phyloP scores from a whole-genome alignment of 2,113 vertebrate genomes.

The Ciconia boyciana region DNA sequence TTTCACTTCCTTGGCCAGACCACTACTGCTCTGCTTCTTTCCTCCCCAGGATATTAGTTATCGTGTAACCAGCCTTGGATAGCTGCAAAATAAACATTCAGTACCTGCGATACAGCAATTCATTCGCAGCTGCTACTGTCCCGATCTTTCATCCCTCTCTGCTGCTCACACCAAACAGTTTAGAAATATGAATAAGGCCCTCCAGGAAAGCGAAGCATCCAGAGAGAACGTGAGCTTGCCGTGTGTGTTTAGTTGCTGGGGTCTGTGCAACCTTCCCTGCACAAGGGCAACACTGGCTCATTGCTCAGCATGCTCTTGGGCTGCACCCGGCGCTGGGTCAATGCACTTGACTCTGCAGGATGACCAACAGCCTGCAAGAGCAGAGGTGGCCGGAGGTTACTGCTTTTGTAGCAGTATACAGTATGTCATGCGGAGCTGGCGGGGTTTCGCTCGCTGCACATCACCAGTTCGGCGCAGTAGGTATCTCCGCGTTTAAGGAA shows the following conservation, averaged over 20 bases:
- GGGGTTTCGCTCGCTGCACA: background rate
- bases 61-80: background rate
- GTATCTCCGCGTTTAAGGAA: background rate
- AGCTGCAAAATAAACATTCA: background rate
- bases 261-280: background rate
- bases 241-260: background rate
- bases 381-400: background rate
- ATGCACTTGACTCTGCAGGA: background rate
- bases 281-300: accelerated
- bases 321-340: background rate
- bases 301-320: background rate
- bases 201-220: background rate
- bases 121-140: background rate
- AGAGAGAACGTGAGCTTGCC: background rate
- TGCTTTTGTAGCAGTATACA: background rate
- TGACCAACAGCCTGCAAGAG: background rate
- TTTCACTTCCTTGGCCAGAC: background rate
- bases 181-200: background rate
- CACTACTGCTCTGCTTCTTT: background rate
- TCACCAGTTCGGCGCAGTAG: background rate
- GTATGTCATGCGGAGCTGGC: background rate
- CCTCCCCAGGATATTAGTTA: background rate
- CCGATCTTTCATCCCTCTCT: background rate
- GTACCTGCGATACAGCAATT: background rate
- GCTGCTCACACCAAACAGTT: background rate